Evolutionary conservation across 2,797 vertebrate genomes (phyloP), one percentile per base, ranked within the genome.

Genomic region (Remorina albescens): DNA sequence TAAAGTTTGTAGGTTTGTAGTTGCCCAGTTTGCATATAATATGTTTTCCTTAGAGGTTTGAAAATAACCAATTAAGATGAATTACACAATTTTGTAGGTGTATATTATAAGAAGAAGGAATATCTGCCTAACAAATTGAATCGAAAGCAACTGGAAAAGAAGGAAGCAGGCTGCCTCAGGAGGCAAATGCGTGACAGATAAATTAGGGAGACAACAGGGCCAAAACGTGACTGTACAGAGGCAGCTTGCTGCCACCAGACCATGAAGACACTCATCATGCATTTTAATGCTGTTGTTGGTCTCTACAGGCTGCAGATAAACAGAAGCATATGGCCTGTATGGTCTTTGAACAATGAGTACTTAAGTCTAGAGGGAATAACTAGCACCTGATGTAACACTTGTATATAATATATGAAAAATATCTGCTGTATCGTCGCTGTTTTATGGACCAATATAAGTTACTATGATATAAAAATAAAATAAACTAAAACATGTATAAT

Each of bases 181-280:
- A 85, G 82, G 76, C 28, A 55, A 64, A 80, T 47, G 60, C 54
- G 46, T 75, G 61, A 30, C 74, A 56, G 75, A 88, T 82, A 68
- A 87, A 91, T 86, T 69, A 76, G 28, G 67, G 66, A 82, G 71
- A 84, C 55, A 37, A 85, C 80, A 65, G 41, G 65, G 79, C 74
- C 37, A 46, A 74, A 71, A 67, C 32, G 58, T 77, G 77, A 69
- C 32, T 32, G 59, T 23, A 23, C 28, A 57, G 42, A 81, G 51
- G 46, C 71, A 61, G 67, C 59, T 34, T 54, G 74, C 71, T 55
- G 60, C 80, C 75, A 82, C 53, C 80, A 84, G 83, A 80, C 77
- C 76, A 60, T 71, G 80, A 56, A 78, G 65, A 72, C 69, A 80
- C 71, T 76, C 76, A 78, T 90, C 67, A 74, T 3, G 5, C 63